These are phyloP conservation scores for Bathynomus jamesi DNA, from an alignment of 1,140 invertebrate genomes.

Conservation along the genomic window DNA sequence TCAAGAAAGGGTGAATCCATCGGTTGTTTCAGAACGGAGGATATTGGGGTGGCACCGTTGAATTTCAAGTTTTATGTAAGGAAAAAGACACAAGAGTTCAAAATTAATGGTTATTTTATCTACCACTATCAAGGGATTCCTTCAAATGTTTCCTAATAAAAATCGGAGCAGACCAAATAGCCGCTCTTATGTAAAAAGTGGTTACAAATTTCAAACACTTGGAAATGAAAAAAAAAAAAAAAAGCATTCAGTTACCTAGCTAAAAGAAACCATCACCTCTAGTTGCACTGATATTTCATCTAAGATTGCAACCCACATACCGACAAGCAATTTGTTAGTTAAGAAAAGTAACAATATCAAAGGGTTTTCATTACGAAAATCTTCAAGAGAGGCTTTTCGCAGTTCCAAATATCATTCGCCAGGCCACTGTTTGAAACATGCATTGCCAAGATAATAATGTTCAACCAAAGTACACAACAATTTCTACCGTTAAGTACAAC, in stretches of 20 bases:
- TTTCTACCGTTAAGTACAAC: too few species aligned
- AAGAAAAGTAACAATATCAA: background rate
- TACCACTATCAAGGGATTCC: background rate
- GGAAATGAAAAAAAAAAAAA: too few species aligned
- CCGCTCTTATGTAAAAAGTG: background rate
- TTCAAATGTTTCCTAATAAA: background rate
- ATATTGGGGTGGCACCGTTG: constrained; percentile 30
- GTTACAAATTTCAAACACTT: background rate
- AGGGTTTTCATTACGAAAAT: background rate
- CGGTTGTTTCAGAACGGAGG: constrained; percentile 15
- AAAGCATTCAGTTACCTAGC: background rate
- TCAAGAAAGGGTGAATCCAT: constrained; percentile 7
- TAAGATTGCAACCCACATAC: background rate
- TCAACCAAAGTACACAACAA: too few species aligned
- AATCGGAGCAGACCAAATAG: background rate
- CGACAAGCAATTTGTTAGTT: background rate
- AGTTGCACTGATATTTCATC: background rate
- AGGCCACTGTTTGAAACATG: too few species aligned
- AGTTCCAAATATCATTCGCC: too few species aligned
- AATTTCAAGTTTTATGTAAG: constrained; percentile 33
- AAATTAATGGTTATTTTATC: constrained; percentile 29
- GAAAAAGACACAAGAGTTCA: constrained; percentile 33
- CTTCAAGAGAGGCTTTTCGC: too few species aligned
- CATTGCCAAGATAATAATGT: too few species aligned
- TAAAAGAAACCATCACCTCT: background rate